phyloP scores from a whole-genome alignment of 2,888 invertebrate genomes.

The Nesidiocoris tenuis region DNA sequence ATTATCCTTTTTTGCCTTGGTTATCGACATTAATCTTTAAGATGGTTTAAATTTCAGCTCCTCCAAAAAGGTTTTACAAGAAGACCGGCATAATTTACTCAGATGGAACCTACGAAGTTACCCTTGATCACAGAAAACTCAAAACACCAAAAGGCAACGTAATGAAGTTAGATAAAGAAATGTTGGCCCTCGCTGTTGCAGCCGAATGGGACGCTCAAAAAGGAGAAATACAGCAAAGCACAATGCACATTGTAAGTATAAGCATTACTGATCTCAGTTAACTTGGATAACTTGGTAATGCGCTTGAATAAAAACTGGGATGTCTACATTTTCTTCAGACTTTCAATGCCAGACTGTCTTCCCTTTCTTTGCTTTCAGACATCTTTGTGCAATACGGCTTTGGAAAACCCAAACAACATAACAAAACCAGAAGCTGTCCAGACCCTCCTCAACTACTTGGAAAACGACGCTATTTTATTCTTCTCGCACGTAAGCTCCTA shows the following conservation, averaged over 20 bases:
- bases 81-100: slow-evolving; percentile 69
- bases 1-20: no score
- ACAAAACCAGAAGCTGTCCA: slow-evolving; percentile 73
- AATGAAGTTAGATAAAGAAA: slow-evolving; percentile 77
- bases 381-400: slow-evolving; percentile 81
- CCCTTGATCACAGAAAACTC: slow-evolving; percentile 81
- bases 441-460: slow-evolving; percentile 74
- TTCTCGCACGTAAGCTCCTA: slow-evolving; percentile 52
- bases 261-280: slow-evolving; percentile 14
- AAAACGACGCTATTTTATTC: slow-evolving; percentile 80
- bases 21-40: no score
- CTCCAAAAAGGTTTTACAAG: slow-evolving; percentile 71
- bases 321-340: no score
- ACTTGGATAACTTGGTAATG: no score
- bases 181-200: slow-evolving; percentile 88
- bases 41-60: no score
- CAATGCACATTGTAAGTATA: slow-evolving; percentile 81
- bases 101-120: slow-evolving; percentile 77
- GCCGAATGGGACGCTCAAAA: slow-evolving; percentile 91
- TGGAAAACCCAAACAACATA: slow-evolving; percentile 88
- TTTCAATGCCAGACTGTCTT: no score
- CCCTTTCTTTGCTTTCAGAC: slow-evolving; percentile 62
- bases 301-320: not conserved
- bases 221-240: slow-evolving; percentile 70
- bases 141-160: slow-evolving; percentile 84